Evolutionary conservation across 2,113 vertebrate species (phyloP).

Genomic region (Saguinus imperator): DNA sequence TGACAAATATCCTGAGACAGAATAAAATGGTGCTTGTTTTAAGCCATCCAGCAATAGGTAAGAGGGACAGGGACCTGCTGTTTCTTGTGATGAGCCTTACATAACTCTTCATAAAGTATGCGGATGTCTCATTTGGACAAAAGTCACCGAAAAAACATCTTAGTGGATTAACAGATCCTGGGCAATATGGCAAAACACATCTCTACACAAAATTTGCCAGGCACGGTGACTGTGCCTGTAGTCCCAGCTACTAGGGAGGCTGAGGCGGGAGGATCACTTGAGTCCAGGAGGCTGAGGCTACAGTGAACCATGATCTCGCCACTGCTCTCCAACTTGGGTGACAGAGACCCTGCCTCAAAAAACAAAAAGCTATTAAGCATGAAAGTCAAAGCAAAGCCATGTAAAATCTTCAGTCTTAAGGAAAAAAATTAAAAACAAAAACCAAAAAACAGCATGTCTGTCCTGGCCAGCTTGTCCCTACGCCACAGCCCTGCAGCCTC

Average conservation of each 20-base stretch:
- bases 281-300: no score
- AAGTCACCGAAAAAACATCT: neutral
- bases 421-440: neutral
- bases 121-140: neutral
- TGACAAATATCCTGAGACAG: accelerated
- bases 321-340: no score
- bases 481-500: neutral
- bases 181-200: no score
- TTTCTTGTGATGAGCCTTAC: neutral
- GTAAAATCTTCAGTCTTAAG: neutral
- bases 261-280: no score
- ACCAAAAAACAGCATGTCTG: neutral
- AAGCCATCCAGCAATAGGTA: neutral
- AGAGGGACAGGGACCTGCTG: neutral
- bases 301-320: no score
- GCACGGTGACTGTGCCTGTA: no score
- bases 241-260: no score
- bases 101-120: neutral
- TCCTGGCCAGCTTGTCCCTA: neutral
- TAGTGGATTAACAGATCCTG: neutral
- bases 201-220: no score
- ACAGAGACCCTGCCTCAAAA: no score
- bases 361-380: neutral
- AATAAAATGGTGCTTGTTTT: neutral
- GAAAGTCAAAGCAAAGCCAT: neutral